Percentiles rank a stretch among this genome's conserved stretches.
phyloP scores from a whole-genome alignment of 2,113 vertebrate species.

The Calyptomena viridis region DNA sequence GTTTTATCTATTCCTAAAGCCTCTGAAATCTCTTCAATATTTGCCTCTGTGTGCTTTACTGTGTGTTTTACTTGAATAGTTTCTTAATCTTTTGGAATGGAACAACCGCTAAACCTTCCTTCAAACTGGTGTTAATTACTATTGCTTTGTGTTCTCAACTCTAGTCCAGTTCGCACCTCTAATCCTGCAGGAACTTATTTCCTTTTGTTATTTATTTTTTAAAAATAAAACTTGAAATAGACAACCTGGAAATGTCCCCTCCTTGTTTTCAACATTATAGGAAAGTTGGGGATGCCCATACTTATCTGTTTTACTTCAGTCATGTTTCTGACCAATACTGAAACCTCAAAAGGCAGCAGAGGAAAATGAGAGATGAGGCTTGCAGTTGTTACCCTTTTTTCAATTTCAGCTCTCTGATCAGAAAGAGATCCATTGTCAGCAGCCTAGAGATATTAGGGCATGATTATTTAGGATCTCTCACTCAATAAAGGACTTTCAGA shows the following conservation, averaged over 20 bases:
- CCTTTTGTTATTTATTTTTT: no score
- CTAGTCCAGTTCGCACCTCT: background rate
- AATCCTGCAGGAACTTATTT: background rate
- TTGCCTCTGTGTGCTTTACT: background rate
- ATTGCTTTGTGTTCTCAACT: background rate
- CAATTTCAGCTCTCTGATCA: background rate
- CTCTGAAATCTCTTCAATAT: background rate
- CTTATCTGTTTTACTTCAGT: background rate
- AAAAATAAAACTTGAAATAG: background rate
- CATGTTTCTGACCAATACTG: background rate
- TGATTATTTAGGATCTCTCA: background rate
- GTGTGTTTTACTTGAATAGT: background rate
- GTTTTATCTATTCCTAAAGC: background rate
- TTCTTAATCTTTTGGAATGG: background rate
- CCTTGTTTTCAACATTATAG: background rate
- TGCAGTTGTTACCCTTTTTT: background rate
- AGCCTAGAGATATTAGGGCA: background rate
- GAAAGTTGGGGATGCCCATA: background rate
- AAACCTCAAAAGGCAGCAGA: background rate
- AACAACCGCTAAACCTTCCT: background rate
- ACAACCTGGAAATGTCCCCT: background rate
- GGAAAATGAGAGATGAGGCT: background rate
- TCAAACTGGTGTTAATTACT: background rate
- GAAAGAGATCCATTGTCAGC: background rate
- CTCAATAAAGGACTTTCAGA: background rate